These are phyloP conservation scores for Ceyx margarethae DNA, from an alignment of 2,113 vertebrate species.

Conservation along the genomic window DNA sequence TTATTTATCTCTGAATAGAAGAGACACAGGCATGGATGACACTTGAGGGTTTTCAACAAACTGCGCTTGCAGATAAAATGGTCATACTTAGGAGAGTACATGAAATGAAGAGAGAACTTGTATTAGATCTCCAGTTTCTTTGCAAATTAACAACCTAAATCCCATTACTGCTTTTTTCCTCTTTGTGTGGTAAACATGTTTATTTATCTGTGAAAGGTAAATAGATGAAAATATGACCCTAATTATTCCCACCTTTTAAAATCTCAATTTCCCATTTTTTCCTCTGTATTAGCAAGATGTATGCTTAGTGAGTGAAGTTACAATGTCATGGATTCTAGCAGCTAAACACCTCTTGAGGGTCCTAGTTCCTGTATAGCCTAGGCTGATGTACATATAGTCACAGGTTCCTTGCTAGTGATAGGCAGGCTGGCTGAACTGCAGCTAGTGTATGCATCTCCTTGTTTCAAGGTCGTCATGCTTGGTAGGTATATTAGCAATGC, in stretches of 20 bases:
- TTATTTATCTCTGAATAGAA: neutral
- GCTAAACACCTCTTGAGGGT: neutral
- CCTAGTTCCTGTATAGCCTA: neutral
- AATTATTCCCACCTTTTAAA: neutral
- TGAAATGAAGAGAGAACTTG: neutral
- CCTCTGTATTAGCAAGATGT: neutral
- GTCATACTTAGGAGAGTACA: neutral
- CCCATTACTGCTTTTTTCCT: neutral
- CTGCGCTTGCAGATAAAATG: neutral
- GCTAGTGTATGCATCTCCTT: neutral
- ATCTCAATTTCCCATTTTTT: neutral
- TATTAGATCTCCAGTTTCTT: neutral
- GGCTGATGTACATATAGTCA: neutral
- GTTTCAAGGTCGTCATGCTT: neutral
- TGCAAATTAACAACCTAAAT: neutral
- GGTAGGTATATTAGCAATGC: neutral
- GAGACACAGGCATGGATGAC: neutral
- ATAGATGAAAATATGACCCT: neutral
- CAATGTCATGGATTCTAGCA: neutral
- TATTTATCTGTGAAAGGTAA: neutral
- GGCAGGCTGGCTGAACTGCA: neutral
- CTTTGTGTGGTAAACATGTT: neutral
- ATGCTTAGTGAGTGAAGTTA: neutral
- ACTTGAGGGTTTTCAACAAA: neutral
- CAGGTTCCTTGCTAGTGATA: neutral